Conservation (phyloP, 2,113 vertebrate genomes). For the Seriola rivoliana region DNA sequence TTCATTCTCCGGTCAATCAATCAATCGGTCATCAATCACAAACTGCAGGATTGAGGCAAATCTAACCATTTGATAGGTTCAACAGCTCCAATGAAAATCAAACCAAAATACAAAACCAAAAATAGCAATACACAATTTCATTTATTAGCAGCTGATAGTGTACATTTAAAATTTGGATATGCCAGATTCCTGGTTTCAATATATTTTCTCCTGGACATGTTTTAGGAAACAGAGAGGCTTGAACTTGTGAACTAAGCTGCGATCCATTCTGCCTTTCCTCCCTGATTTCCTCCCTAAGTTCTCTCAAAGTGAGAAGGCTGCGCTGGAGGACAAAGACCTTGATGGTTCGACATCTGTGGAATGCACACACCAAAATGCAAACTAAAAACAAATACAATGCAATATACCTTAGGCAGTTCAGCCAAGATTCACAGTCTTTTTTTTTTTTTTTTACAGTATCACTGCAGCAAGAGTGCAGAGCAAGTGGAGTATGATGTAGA, state of each 20-base stretch:
- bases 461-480: background rate
- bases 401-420: background rate
- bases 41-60: background rate
- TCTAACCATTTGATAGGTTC: background rate
- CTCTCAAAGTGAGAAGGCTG: constrained; percentile 56
- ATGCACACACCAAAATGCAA: constrained; percentile 25
- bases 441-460: background rate
- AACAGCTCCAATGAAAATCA: background rate
- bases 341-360: constrained; percentile 57
- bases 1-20: no score
- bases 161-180: background rate
- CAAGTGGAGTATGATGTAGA: background rate
- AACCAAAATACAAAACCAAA: background rate
- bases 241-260: constrained; percentile 63
- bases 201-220: background rate
- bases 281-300: constrained; percentile 65
- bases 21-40: background rate
- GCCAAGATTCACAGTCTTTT: background rate
- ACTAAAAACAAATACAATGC: background rate
- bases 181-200: background rate
- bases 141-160: background rate
- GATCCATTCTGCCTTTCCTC: constrained; percentile 61
- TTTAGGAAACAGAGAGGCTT: constrained; percentile 44
- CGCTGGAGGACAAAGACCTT: constrained; percentile 58
- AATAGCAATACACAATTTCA: no score